Conservation (phyloP, 2,888 invertebrate species). For the Cerceris rybyensis region DNA sequence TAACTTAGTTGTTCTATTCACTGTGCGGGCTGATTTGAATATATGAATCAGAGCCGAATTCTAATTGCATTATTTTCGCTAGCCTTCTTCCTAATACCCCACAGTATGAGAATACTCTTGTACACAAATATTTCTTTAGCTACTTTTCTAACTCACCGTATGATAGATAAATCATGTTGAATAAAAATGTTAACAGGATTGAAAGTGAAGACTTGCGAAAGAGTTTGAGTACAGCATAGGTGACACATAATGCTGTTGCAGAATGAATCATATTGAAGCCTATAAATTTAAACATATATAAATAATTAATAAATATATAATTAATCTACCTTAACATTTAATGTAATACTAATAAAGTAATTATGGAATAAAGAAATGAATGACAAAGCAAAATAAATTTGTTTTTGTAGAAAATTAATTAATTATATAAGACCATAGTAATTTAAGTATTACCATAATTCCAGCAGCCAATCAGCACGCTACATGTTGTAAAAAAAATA, state of each 20-base stretch:
- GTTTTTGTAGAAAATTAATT: too few relatives aligned
- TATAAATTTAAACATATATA: constrained; percentile 71
- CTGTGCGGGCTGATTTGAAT: too few relatives aligned
- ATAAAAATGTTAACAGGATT: constrained; percentile 88
- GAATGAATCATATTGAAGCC: constrained; percentile 89
- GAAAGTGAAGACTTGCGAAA: constrained; percentile 87
- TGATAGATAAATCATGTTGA: constrained; percentile 91
- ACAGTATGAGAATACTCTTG: too few relatives aligned
- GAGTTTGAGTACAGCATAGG: constrained; percentile 86
- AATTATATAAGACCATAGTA: not conserved
- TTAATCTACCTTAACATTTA: too few relatives aligned
- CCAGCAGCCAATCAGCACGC: constrained; percentile 90
- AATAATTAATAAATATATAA: not conserved
- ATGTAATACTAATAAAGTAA: not conserved
- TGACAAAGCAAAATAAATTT: too few relatives aligned
- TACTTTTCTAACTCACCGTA: constrained; percentile 82
- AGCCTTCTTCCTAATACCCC: too few relatives aligned
- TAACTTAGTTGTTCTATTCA: too few relatives aligned
- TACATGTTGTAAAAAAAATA: constrained; percentile 88
- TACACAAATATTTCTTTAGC: too few relatives aligned
- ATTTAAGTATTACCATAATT: constrained; percentile 88
- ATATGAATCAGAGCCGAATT: too few relatives aligned
- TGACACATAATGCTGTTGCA: constrained; percentile 87
- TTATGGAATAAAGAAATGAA: not conserved
- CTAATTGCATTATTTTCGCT: too few relatives aligned